These are phyloP conservation scores for Gadopsis marmoratus DNA, from an alignment of 2,797 vertebrate genomes.

Conservation along the genomic window DNA sequence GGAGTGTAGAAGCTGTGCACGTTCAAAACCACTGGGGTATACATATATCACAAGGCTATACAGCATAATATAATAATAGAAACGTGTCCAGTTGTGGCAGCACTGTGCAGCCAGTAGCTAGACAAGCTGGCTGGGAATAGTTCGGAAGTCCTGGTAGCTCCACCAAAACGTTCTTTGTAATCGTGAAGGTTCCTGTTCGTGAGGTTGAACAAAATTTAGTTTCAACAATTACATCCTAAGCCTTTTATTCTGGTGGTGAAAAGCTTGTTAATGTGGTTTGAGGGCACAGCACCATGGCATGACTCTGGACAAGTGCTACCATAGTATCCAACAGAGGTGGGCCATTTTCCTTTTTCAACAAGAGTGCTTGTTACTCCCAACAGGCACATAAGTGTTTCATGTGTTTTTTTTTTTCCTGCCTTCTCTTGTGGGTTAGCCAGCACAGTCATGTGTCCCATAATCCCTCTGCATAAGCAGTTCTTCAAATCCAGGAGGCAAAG, in stretches of 20 bases:
- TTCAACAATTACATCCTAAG: slow-evolving; percentile 39
- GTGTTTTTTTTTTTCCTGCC: slow-evolving; percentile 27
- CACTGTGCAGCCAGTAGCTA: slow-evolving; percentile 13
- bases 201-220: slow-evolving; percentile 9
- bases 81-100: not conserved
- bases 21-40: not conserved
- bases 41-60: not conserved
- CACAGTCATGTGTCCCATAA: slow-evolving; percentile 71
- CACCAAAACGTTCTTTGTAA: slow-evolving; percentile 27
- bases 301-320: slow-evolving; percentile 18
- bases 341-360: slow-evolving; percentile 8
- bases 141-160: slow-evolving; percentile 10
- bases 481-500: slow-evolving; percentile 50
- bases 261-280: slow-evolving; percentile 43
- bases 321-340: slow-evolving; percentile 14
- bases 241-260: slow-evolving; percentile 23
- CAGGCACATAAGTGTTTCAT: slow-evolving; percentile 34
- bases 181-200: slow-evolving; percentile 20
- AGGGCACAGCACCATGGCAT: slow-evolving; percentile 10
- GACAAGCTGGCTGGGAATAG: slow-evolving; percentile 8
- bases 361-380: slow-evolving; percentile 28
- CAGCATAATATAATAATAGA: slow-evolving; percentile 1
- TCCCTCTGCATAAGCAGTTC: slow-evolving; percentile 64
- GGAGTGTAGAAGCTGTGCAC: not conserved
- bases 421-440: slow-evolving; percentile 53